These are phyloP conservation scores for Vimba vimba DNA, from an alignment of 2,113 vertebrate genomes.

Conservation along the genomic window DNA sequence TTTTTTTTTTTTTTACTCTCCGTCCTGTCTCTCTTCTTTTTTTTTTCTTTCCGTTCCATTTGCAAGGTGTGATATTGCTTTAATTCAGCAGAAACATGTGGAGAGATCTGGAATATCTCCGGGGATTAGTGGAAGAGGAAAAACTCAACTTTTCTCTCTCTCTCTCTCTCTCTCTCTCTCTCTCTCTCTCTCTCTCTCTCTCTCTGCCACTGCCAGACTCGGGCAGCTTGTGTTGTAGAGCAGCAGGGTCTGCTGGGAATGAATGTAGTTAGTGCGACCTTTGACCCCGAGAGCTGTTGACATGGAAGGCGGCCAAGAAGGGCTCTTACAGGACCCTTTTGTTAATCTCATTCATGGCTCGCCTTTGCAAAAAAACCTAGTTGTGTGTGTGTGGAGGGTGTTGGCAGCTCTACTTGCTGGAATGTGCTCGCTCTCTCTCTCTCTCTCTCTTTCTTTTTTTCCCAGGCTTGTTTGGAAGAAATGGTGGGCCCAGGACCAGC, in stretches of 20 bases:
- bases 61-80: conserved; percentile 88
- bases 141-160: conserved; percentile 25
- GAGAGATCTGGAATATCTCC: conserved; percentile 99
- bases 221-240: conserved; percentile 94
- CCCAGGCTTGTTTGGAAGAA: conserved; percentile 94
- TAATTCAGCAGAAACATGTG: conserved; percentile 99
- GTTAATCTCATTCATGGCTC: conserved; percentile 98
- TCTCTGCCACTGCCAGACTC: conserved; percentile 81
- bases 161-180: conserved; percentile 10
- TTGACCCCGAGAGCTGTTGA: conserved; percentile 97
- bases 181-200: conserved; percentile 11
- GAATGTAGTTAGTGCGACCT: conserved; percentile 99
- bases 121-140: conserved; percentile 88
- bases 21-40: conserved; percentile 6
- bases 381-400: conserved; percentile 76
- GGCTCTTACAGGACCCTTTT: conserved; percentile 98
- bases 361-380: conserved; percentile 62
- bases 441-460: conserved; percentile 73
- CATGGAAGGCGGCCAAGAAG: conserved; percentile 97
- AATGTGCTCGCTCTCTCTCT: conserved; percentile 76
- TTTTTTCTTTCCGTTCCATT: conserved; percentile 75
- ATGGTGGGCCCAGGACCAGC: conserved; percentile 87
- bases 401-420: conserved; percentile 87
- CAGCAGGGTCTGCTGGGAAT: conserved; percentile 97
- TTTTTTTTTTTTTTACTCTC: background rate